phyloP scores from a whole-genome alignment of 2,888 invertebrate genomes.

The Antheraea yamamai region DNA sequence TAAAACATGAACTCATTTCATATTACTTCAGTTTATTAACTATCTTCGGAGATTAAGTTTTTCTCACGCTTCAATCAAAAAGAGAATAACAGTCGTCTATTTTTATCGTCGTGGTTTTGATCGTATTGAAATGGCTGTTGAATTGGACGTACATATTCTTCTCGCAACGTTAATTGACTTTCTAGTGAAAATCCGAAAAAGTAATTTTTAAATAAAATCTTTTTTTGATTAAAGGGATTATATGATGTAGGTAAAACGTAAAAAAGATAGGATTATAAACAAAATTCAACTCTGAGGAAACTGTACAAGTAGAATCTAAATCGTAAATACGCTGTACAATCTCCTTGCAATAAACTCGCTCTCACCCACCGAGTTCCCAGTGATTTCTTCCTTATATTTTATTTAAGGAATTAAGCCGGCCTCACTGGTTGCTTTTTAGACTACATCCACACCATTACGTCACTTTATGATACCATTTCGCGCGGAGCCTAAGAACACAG shows the following conservation, averaged over 20 bases:
- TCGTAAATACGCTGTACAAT: slow-evolving; percentile 50
- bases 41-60: no score
- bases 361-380: slow-evolving; percentile 42
- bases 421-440: slow-evolving; percentile 53
- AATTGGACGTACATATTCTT: no score
- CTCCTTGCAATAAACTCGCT: slow-evolving; percentile 56
- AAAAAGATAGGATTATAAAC: background rate
- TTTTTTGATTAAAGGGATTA: no score
- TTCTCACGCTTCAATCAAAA: no score
- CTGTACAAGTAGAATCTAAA: slow-evolving; percentile 13
- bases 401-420: slow-evolving; percentile 70
- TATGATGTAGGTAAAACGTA: background rate
- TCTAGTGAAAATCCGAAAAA: no score
- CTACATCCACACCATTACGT: slow-evolving; percentile 62
- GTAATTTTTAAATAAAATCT: no score
- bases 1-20: no score
- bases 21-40: no score
- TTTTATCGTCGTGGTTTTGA: no score
- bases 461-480: slow-evolving; percentile 67
- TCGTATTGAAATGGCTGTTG: no score
- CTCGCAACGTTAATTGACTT: no score
- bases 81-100: no score
- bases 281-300: background rate
- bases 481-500: slow-evolving; percentile 46
- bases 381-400: slow-evolving; percentile 78